Percentiles rank a stretch among this genome's conserved stretches.
phyloP scores from a whole-genome alignment of 2,888 invertebrate species.

The Epsilonema sp. region DNA sequence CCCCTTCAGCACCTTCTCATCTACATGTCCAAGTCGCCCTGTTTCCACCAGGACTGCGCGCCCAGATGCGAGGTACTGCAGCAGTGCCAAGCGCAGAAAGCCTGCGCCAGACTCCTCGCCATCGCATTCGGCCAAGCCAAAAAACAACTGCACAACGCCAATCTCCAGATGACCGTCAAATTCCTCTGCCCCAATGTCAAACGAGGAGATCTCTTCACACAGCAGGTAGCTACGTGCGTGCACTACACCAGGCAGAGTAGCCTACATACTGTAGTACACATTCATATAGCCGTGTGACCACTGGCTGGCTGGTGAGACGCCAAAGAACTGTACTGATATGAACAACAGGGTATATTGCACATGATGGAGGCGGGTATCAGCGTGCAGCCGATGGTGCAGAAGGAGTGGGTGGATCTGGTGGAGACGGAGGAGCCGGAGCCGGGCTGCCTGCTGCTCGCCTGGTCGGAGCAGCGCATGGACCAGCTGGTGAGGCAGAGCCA shows the following conservation, averaged over 20 bases:
- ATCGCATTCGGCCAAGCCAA: slow-evolving; percentile 3
- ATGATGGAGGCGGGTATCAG: slow-evolving; percentile 7
- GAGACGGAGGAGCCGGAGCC: too few relatives aligned
- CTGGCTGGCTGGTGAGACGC: too few relatives aligned
- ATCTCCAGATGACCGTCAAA: slow-evolving; percentile 7
- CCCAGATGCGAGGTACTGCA: slow-evolving; percentile 6
- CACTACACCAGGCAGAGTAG: too few relatives aligned
- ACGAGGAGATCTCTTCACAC: slow-evolving; percentile 9
- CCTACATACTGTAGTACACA: too few relatives aligned
- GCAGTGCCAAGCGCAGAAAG: not conserved
- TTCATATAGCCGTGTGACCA: too few relatives aligned
- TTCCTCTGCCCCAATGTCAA: slow-evolving; percentile 7
- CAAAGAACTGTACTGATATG: too few relatives aligned
- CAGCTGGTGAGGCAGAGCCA: too few relatives aligned
- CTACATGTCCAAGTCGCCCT: slow-evolving; percentile 8
- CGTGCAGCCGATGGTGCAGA: slow-evolving; percentile 8
- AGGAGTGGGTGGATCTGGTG: slow-evolving; percentile 9
- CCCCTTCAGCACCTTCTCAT: slow-evolving; percentile 4
- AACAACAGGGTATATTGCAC: too few relatives aligned
- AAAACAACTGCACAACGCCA: not conserved
- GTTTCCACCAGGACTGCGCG: slow-evolving; percentile 9
- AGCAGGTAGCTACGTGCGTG: slow-evolving; percentile 3
- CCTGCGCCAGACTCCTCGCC: slow-evolving; percentile 5
- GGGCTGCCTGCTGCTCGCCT: too few relatives aligned
- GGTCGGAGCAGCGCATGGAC: too few relatives aligned